phyloP scores from a whole-genome alignment of 2,888 invertebrate species.

The Candidula unifasciata region DNA sequence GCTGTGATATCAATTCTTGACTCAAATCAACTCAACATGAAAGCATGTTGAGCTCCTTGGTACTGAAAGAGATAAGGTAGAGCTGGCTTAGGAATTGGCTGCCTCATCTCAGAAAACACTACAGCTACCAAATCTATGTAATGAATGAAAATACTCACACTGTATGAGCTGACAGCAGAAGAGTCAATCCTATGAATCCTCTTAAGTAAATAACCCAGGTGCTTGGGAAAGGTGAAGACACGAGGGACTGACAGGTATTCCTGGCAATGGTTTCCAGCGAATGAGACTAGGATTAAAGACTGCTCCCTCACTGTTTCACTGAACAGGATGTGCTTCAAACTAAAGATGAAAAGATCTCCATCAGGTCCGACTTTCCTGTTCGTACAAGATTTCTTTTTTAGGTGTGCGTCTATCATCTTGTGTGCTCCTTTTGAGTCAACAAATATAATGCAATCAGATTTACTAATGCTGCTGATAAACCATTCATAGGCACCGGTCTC shows the following conservation, averaged over 20 bases:
- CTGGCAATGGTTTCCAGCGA: conserved; percentile 18
- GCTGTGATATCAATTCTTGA: too few relatives aligned
- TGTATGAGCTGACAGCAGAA: neutral
- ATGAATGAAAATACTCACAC: conserved; percentile 30
- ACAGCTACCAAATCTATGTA: neutral
- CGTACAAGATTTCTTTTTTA: neutral
- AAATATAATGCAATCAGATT: conserved; percentile 26
- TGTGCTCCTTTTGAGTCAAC: conserved; percentile 30
- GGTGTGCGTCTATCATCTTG: conserved; percentile 9
- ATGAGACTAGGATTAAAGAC: neutral
- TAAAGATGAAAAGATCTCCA: conserved; percentile 10
- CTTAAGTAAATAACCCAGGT: neutral
- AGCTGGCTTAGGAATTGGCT: too few relatives aligned
- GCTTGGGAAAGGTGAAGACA: neutral
- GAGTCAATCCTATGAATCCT: conserved; percentile 22
- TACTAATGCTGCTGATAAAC: conserved; percentile 8
- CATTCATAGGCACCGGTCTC: neutral
- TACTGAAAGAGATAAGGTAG: too few relatives aligned
- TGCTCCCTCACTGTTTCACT: neutral
- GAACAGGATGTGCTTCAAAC: conserved; percentile 24
- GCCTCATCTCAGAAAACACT: neutral
- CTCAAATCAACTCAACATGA: too few relatives aligned
- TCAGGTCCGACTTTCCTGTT: neutral
- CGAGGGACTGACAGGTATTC: neutral
- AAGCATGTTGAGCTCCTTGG: too few relatives aligned